Base-by-base conservation (phyloP, 1,140 invertebrate species). In the Dendrolimus kikuchii region DNA sequence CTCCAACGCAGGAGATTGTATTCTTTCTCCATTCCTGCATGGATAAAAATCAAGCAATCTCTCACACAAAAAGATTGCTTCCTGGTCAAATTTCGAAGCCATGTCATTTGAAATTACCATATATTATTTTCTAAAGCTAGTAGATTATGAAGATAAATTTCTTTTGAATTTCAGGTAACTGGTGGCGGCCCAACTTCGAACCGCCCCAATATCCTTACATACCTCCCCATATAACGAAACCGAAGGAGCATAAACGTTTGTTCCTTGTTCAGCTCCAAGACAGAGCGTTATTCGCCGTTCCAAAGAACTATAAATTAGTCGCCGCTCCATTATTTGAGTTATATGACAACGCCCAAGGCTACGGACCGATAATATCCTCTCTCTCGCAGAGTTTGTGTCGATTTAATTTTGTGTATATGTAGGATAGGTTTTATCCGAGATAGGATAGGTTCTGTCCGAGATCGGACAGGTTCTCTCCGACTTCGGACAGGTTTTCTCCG, bases 181-280 rank as follows among this genome's bases (percentile, higher is more conserved):
- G 99, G 99, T 99, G 98, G 98, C 89, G 99, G 68, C 98, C 99
- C 0, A 99, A 99, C 89, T 99, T 99, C 89, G 99, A 99, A 89
- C 98, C 98, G 41, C 98, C 99, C 38, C 97, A 99, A 77, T 99
- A 99, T 89, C 99, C 99, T 0, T 99, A 99, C 88, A 93, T 99
- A 68, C 98, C 98, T 40, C 97, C 98, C 40, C 99, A 99, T 81
- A 99, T 99, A 57, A 99, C 98, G 4, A 99, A 99, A 88, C 99
- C 99, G 4, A 99, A 99, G 81, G 99, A 99, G 88, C 98, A 99
- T 76, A 99, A 98, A 80, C 92, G 97, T 64, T 88, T 99, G n/a
- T 99, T 99, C 87, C 90, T 99, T 41, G 98, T 99, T 4, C 98
- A 99, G 84, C 89, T 99, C 7, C 96, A 98, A 70, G 97, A 99